Evolutionary conservation across 1,140 invertebrate species (phyloP), one percentile per base, ranked within the genome.

Genomic region (Aphaenogaster ashmeadi): DNA sequence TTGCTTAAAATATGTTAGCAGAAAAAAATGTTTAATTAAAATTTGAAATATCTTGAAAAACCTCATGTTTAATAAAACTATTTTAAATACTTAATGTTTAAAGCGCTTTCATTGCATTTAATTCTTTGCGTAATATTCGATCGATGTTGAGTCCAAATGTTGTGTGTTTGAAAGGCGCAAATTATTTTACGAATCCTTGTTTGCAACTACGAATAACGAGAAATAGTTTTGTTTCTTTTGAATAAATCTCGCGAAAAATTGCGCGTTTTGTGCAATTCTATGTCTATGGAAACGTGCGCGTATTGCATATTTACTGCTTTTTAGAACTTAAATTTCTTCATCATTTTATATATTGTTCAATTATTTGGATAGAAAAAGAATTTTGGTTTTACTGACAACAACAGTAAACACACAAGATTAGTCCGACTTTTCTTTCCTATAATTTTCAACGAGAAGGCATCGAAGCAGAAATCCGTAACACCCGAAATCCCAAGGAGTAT

Each of bases 401-500:
- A 18, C 9, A 8, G 1, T 36, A 64, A 21, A 64, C 9, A 13
- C 27, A 27, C 27, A 54, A 18, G n/a, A 67, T 80, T 41, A 27
- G 15, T 6, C 33, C 11, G 33, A 69, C 18, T 18, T 52, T 6
- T 52, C 18, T 41, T n/a, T 13, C 2, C 2, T 15, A 7, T 27
- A 41, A 69, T 27, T 69, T 69, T 27, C 62, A 80, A 69, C 3
- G 33, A 13, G 8, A 7, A 38, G 2, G n/a, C 62, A 56, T 41
- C 27, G 33, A 44, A 71, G 41, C 38, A 47, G 18, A 47, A 69
- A 71, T 54, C 18, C 52, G 41, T 52, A 36, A 33, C 18, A 60
- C 2, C 36, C n/a, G 18, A 66, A 74, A 81, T 87, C 21, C 33
- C 9, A 15, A 58, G 47, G 38, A 21, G 72, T 66, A 36, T 47